Evolutionary conservation across 2,797 vertebrate genomes (phyloP).

Genomic region (Silurus lanzhouensis): DNA sequence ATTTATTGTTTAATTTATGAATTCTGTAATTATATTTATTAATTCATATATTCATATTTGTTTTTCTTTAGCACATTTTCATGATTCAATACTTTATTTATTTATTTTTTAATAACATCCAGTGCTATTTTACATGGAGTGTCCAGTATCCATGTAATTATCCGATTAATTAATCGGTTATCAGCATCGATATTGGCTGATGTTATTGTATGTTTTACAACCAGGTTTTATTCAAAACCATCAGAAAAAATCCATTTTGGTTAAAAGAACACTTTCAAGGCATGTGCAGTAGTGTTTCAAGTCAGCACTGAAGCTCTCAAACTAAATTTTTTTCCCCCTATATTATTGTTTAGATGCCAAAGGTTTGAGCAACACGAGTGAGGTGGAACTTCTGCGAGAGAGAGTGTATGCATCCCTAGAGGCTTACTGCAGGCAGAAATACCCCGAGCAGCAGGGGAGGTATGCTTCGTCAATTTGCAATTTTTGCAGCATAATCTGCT

Average conservation of each 20-base stretch:
- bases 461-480: conserved; percentile 55
- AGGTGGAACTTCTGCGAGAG: conserved; percentile 92
- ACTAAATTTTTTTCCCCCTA: neutral
- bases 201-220: neutral
- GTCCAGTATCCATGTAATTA: too few species aligned
- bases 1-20: too few species aligned
- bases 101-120: too few species aligned
- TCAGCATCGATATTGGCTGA: neutral
- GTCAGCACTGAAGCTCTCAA: neutral
- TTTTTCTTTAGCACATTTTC: too few species aligned
- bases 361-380: conserved; percentile 90
- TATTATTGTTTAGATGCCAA: conserved; percentile 84
- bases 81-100: too few species aligned
- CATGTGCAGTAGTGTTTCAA: neutral
- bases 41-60: too few species aligned
- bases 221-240: neutral
- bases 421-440: conserved; percentile 95
- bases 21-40: too few species aligned
- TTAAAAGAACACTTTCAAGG: neutral
- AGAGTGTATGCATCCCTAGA: conserved; percentile 96
- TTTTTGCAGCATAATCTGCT: neutral
- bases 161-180: too few species aligned
- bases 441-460: conserved; percentile 96
- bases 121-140: too few species aligned
- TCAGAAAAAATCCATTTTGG: neutral